Conservation (phyloP, 1,140 invertebrate genomes). For the Apis dorsata region DNA sequence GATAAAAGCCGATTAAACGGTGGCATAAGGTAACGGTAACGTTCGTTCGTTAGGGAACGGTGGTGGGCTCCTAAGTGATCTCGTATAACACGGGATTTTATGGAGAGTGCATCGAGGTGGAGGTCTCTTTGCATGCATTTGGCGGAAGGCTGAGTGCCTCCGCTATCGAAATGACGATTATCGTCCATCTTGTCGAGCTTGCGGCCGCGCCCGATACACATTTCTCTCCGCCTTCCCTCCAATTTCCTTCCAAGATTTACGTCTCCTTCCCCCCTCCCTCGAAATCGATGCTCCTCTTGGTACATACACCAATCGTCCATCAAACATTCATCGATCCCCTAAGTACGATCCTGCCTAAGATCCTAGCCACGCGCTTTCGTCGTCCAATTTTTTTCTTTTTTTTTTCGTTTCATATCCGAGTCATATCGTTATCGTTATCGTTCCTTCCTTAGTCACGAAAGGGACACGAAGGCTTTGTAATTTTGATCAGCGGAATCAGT, state of each 20-base stretch:
- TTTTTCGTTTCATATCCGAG: no score
- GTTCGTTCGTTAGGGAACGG: constrained; percentile 51
- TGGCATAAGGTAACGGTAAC: constrained; percentile 62
- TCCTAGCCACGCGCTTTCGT: no score
- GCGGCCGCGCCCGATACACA: constrained; percentile 56
- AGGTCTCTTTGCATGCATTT: constrained; percentile 76
- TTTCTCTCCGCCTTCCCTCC: constrained; percentile 45
- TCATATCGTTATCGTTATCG: no score
- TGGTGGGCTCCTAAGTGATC: constrained; percentile 74
- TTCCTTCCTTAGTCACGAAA: not conserved
- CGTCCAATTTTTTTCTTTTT: no score
- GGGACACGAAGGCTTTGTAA: constrained; percentile 27
- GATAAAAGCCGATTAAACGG: constrained; percentile 58
- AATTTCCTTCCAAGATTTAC: constrained; percentile 56
- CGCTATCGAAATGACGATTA: constrained; percentile 73
- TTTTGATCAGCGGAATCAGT: constrained; percentile 42
- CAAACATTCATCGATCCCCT: constrained; percentile 22
- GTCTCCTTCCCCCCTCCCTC: not conserved
- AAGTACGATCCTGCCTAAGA: no score
- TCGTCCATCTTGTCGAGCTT: constrained; percentile 69
- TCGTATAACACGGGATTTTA: constrained; percentile 80
- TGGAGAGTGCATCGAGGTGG: constrained; percentile 77
- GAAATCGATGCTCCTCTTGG: constrained; percentile 30
- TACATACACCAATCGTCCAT: not conserved
- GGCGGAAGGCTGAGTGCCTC: constrained; percentile 70